Evolutionary conservation across 2,113 vertebrate species (phyloP), one percentile per base, ranked within the genome.

Genomic region (Ariopsis seemanni): DNA sequence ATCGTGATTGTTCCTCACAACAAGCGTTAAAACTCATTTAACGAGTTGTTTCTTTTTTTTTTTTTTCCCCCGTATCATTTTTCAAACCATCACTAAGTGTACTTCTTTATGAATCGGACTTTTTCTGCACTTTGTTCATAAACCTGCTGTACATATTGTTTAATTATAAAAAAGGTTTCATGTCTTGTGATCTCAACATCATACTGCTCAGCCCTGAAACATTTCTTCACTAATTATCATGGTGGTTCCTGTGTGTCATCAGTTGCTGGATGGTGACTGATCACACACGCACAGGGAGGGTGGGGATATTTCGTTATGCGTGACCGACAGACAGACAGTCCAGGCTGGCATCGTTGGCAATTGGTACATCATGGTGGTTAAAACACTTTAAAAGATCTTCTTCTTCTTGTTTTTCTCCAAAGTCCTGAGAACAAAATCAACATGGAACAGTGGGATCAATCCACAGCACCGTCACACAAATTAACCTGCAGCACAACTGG

Each of bases 391-490:
- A 95, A 99, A 98, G 92, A 99, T 98, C 95, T 99, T 99, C 96
- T 99, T 99, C 95, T 98, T 99, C 94, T 99, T 98, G 95, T 97
- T 98, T 95, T 98, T 99, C 95, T 99, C 98, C 97, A 98, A 96
- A 93, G 97, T 98, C 94, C 97, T 99, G 91, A 82, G 87, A 82
- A 12, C 74, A 34, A 14, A 11, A 42, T 7, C n/a, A 22, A 87
- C 20, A 77, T 7, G 34, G 34, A 78, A 30, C n/a, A 57, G 14
- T 1, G n/a, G 30, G n/a, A 58, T 15, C 0, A n/a, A 53, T 42
- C 69, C 69, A 42, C 34, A 12, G 0, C 69, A 18, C 20, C 27
- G 48, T 9, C 22, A n/a, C 15, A 20, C 30, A 72, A 42, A 72
- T 7, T 14, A 5, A 42, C 25, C 1, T 71, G 4, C 27, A 7